Conservation (phyloP, 2,113 vertebrate species). For the Trogon melanurus region DNA sequence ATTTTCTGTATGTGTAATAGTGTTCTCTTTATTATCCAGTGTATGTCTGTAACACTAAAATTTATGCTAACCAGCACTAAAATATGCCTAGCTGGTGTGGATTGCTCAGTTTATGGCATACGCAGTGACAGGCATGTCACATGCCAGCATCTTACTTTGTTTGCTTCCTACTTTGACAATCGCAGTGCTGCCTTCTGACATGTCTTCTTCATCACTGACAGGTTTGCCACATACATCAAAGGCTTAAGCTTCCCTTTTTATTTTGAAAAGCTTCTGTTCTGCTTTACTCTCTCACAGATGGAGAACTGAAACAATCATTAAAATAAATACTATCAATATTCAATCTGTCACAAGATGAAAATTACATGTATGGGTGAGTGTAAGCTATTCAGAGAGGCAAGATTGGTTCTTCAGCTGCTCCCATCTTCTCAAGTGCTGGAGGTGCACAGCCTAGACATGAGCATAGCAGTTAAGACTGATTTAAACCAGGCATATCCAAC, state of each 20-base stretch:
- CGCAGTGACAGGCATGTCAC: neutral
- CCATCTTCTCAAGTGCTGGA: neutral
- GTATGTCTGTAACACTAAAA: neutral
- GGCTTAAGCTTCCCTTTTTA: slow-evolving; percentile 14
- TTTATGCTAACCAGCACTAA: neutral
- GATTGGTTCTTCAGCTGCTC: neutral
- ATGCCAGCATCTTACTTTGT: neutral
- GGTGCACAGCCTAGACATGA: neutral
- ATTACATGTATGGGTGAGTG: neutral
- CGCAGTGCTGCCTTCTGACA: slow-evolving; percentile 21
- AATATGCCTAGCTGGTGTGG: neutral
- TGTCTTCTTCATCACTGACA: slow-evolving; percentile 8
- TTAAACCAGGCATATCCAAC: neutral
- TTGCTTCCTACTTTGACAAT: slow-evolving; percentile 37
- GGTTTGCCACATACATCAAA: slow-evolving; percentile 37
- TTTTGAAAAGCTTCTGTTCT: slow-evolving; percentile 60
- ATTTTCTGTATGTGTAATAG: neutral
- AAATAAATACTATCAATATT: slow-evolving; percentile 47
- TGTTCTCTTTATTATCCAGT: neutral
- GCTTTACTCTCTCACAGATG: slow-evolving; percentile 6
- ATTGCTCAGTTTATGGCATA: neutral
- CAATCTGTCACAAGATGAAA: slow-evolving; percentile 26
- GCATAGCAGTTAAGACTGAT: neutral
- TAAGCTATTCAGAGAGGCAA: neutral
- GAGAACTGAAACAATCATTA: slow-evolving; percentile 29